These are phyloP conservation scores for Hydrotaea cyrtoneurina DNA, from an alignment of 2,888 invertebrate species.

Conservation along the genomic window DNA sequence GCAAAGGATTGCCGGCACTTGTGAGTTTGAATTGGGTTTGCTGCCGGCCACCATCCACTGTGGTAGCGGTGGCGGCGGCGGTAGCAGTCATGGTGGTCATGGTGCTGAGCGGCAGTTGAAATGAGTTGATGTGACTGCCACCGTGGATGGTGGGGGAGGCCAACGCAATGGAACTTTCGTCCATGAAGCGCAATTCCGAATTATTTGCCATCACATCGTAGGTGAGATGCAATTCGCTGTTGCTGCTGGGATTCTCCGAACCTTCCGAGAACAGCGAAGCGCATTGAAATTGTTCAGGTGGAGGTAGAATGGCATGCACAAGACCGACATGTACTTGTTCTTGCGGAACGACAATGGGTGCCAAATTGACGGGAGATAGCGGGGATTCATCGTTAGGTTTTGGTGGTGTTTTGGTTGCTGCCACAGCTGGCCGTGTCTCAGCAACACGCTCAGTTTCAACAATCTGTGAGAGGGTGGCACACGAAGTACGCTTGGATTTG, in stretches of 20 bases:
- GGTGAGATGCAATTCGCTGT: slow-evolving; percentile 84
- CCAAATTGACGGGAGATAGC: slow-evolving; percentile 78
- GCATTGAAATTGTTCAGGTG: slow-evolving; percentile 87
- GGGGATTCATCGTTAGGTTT: slow-evolving; percentile 70
- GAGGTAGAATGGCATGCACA: slow-evolving; percentile 87
- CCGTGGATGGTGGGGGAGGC: slow-evolving; percentile 88
- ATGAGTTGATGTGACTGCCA: slow-evolving; percentile 83
- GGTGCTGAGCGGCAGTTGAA: slow-evolving; percentile 67
- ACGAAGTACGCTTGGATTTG: slow-evolving; percentile 83
- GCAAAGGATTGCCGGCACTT: slow-evolving; percentile 83
- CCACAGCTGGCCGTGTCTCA: slow-evolving; percentile 69
- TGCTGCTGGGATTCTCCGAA: slow-evolving; percentile 83
- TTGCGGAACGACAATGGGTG: slow-evolving; percentile 78
- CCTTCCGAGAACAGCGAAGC: slow-evolving; percentile 85
- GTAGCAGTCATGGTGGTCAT: too few species aligned
- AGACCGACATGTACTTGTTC: slow-evolving; percentile 80
- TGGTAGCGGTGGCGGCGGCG: slow-evolving; percentile 84
- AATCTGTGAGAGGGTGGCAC: slow-evolving; percentile 76
- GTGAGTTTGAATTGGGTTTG: slow-evolving; percentile 85
- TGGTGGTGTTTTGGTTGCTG: slow-evolving; percentile 24
- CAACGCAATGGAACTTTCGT: slow-evolving; percentile 92
- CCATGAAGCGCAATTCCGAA: slow-evolving; percentile 94
- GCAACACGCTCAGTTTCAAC: slow-evolving; percentile 75
- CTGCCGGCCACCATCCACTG: too few species aligned
- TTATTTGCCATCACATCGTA: slow-evolving; percentile 91